phyloP scores from a whole-genome alignment of 1,140 invertebrate species.

The Drosophila neocordata region DNA sequence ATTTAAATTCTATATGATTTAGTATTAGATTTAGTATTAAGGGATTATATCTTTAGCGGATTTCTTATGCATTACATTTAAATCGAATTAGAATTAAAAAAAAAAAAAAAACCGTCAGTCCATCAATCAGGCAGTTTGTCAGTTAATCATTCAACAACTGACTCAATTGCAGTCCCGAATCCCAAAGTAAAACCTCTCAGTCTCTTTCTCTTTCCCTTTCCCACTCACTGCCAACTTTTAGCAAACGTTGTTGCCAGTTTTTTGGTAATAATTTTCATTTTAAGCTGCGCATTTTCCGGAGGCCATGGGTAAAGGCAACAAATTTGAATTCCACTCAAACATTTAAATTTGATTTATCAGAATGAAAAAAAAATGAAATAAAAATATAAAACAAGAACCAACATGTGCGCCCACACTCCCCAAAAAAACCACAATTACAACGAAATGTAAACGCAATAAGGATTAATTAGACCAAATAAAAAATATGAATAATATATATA shows the following conservation, averaged over 20 bases:
- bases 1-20: too few species aligned
- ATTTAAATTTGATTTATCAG: constrained; percentile 69
- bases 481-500: not conserved
- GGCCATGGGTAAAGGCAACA: constrained; percentile 1
- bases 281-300: not conserved
- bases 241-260: too few species aligned
- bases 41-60: constrained; percentile 20
- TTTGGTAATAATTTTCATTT: not conserved
- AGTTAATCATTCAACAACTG: not conserved
- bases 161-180: constrained; percentile 16
- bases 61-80: constrained; percentile 51
- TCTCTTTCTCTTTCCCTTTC: too few species aligned
- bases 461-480: constrained; percentile 58
- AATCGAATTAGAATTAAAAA: constrained; percentile 49
- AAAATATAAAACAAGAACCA: not conserved
- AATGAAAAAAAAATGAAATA: not conserved
- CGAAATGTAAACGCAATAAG: constrained; percentile 60
- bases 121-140: not conserved
- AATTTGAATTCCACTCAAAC: constrained; percentile 64
- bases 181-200: constrained; percentile 13
- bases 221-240: too few species aligned
- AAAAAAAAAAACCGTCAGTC: not conserved
- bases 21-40: not conserved
- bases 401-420: not conserved
- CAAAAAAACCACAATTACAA: not conserved